A percentile compares a stretch with the other conserved stretches of the same genome.
Conservation (phyloP, 2,113 vertebrate species). For the Gambusia affinis region DNA sequence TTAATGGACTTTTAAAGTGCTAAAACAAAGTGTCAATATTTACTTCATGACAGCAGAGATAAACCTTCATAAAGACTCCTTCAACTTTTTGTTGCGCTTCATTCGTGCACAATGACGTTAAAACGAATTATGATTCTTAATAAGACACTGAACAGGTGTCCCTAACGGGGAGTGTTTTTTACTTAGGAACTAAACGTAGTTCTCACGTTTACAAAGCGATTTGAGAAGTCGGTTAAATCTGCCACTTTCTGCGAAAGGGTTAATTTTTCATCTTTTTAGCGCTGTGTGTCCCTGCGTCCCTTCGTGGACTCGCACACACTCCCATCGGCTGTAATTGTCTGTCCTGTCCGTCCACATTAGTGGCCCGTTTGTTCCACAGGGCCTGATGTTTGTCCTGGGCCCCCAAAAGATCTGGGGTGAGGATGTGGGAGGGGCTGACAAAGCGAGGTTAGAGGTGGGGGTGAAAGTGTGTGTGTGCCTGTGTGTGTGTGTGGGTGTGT, state of each 20-base stretch:
- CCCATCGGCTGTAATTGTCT: constrained; percentile 61
- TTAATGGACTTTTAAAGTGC: too few relatives aligned
- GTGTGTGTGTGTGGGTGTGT: too few relatives aligned
- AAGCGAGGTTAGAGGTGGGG: constrained; percentile 9
- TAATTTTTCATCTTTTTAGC: constrained; percentile 1
- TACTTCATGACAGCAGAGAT: too few relatives aligned
- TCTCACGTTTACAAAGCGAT: background rate
- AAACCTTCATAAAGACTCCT: too few relatives aligned
- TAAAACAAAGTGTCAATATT: too few relatives aligned
- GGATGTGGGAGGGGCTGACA: constrained; percentile 28
- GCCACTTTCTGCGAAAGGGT: constrained; percentile 5
- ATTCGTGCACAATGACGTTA: too few relatives aligned
- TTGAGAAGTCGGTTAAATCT: background rate
- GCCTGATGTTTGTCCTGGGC: constrained; percentile 64
- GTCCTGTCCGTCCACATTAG: constrained; percentile 69
- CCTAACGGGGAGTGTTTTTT: background rate
- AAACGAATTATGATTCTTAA: background rate
- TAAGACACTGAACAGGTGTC: background rate
- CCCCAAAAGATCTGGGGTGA: constrained; percentile 46
- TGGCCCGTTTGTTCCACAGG: constrained; percentile 60
- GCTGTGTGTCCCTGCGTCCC: constrained; percentile 2
- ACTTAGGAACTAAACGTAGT: background rate
- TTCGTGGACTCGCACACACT: constrained; percentile 10
- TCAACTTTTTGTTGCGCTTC: too few relatives aligned
- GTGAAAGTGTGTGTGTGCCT: constrained; percentile 29